phyloP scores from a whole-genome alignment of 2,797 vertebrate genomes.

The Sebastes variabilis region DNA sequence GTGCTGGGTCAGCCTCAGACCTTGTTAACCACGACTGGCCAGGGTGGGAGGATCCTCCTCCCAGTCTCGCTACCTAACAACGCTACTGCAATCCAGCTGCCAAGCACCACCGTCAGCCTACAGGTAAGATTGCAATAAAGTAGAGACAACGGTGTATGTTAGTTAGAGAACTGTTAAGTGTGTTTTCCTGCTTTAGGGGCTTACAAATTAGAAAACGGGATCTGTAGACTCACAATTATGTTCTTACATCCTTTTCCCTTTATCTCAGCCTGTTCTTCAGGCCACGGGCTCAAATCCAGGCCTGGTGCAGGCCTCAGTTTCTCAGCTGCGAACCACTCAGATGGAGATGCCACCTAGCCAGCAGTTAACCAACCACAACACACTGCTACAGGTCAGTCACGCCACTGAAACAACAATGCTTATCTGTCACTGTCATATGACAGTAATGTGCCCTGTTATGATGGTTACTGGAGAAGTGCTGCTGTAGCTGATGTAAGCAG shows the following conservation, averaged over 20 bases:
- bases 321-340: constrained; percentile 81
- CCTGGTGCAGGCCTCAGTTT: constrained; percentile 78
- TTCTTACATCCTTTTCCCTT: not conserved
- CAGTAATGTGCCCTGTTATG: not conserved
- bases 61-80: constrained; percentile 90
- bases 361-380: constrained; percentile 79
- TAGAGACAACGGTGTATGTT: not conserved
- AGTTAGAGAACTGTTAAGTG: not conserved
- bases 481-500: not conserved
- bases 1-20: constrained; percentile 89
- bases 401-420: not conserved
- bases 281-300: constrained; percentile 80
- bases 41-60: constrained; percentile 88
- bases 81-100: constrained; percentile 87
- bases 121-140: constrained; percentile 80
- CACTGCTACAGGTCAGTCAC: constrained; percentile 87
- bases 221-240: not conserved
- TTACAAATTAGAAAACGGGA: not conserved
- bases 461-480: not conserved
- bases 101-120: constrained; percentile 86
- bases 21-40: constrained; percentile 82
- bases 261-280: constrained; percentile 84
- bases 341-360: constrained; percentile 77
- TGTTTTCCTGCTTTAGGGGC: not conserved
- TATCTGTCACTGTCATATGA: not conserved